Evolutionary conservation across 2,113 vertebrate species (phyloP).

Genomic region (Scomber scombrus): DNA sequence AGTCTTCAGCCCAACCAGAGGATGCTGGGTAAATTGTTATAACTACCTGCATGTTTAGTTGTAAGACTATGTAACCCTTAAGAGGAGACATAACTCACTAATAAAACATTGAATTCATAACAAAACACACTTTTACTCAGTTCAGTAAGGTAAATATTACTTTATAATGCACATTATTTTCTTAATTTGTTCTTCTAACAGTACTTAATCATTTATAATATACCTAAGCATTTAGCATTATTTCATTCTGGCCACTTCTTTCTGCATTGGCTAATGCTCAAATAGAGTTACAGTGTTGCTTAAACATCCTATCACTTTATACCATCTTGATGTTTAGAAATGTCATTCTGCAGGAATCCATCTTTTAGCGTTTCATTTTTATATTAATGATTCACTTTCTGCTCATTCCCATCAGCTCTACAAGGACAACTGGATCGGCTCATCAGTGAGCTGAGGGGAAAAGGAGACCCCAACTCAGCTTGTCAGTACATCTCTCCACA

Average conservation of each 20-base stretch:
- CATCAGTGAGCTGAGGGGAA: constrained; percentile 2
- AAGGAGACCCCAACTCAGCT: not conserved
- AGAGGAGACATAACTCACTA: no score
- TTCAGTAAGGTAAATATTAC: no score
- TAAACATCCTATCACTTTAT: not conserved
- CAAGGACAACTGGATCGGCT: constrained; percentile 16
- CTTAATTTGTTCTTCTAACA: no score
- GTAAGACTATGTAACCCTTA: no score
- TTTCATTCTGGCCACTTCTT: no score
- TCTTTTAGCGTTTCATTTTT: not conserved
- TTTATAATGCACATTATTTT: no score
- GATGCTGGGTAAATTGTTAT: constrained; percentile 29
- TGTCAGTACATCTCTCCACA: constrained; percentile 24
- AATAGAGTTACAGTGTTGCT: no score
- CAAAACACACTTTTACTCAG: no score
- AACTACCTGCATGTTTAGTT: not conserved
- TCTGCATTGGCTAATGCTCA: no score
- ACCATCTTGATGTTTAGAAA: not conserved
- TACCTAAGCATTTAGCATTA: no score
- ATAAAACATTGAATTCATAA: no score
- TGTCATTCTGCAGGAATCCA: not conserved
- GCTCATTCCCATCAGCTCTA: constrained; percentile 36
- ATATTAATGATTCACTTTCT: not conserved
- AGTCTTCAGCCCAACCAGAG: rapidly evolving
- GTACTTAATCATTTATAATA: no score